Evolutionary conservation across 2,113 vertebrate species (phyloP), one percentile per base, ranked within the genome.

Genomic region (Halichoerus grypus): DNA sequence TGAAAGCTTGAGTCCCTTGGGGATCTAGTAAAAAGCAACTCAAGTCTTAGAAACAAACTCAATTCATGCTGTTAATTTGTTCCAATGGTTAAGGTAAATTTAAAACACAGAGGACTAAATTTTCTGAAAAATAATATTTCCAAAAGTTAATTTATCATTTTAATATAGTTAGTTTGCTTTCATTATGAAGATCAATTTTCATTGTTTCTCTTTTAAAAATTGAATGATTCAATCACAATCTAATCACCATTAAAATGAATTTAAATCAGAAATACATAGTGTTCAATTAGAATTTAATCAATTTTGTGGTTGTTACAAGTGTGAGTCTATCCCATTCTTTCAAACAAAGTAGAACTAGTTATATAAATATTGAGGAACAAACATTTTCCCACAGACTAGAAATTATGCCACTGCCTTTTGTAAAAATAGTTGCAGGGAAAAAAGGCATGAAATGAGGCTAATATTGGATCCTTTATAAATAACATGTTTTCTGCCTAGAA

Each of bases 71-170:
- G 1, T 11, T 80, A 39, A 0, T 86, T 86, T 84, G 49, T 82
- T 86, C 7, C 1, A 76, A 33, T 51, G 42, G 4, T 28, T 77
- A 92, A 83, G 81, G 5, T 28, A 10, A 85, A 88, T 87, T 84
- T 90, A 83, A 74, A 97, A 93, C 63, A 79, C 11, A 94, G 22
- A 51, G 39, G 2, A 51, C 13, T 16, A 92, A 33, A 79, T n/a
- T 69, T 39, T 28, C 53, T 14, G 7, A 15, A 96, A 42, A 3
- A 82, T 51, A 24, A 31, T n/a, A 1, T 49, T 82, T 77, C 51
- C 86, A 42, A 76, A 95, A 14, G 24, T 46, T 74, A 82, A 71
- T 36, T 85, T 89, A 77, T 91, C 3, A 96, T 53, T 88, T 91
- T 28, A 90, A 69, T 39, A 82, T 15, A 12, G 4, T 31, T 79